Evolutionary conservation across 2,797 vertebrate species (phyloP).

Genomic region (Tangara arthus): DNA sequence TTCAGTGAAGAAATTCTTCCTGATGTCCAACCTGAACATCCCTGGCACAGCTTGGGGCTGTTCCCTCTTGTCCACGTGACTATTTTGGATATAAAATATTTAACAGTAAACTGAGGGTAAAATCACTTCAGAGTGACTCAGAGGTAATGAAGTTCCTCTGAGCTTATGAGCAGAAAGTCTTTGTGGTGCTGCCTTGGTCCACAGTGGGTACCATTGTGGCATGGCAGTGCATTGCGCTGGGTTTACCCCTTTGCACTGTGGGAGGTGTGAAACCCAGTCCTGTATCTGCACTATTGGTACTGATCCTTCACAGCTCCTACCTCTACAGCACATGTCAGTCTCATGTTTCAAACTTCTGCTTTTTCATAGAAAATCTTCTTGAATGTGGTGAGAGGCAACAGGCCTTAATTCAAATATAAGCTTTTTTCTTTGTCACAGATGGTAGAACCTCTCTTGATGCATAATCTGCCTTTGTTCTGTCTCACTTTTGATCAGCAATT

Average conservation of each 20-base stretch:
- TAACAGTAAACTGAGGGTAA: not conserved
- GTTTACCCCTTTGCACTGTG: fast-evolving
- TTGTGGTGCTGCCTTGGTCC: not conserved
- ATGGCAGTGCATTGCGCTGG: not conserved
- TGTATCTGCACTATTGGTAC: not conserved
- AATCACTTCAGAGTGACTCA: not conserved
- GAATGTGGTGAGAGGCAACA: not conserved
- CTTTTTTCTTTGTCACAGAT: not conserved
- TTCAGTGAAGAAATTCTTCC: not conserved
- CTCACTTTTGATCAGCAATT: slow-evolving; percentile 33
- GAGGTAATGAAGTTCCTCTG: not conserved
- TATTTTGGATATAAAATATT: not conserved
- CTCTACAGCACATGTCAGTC: not conserved
- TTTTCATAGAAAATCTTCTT: not conserved
- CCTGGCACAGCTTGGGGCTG: not conserved
- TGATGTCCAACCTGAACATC: not conserved
- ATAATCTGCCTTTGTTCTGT: slow-evolving; percentile 22
- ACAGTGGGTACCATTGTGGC: not conserved
- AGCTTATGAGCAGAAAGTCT: not conserved
- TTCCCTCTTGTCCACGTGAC: not conserved
- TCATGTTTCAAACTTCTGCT: not conserved
- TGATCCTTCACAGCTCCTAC: not conserved
- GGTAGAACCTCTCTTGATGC: slow-evolving; percentile 1
- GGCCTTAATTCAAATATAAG: not conserved
- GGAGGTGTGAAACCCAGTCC: not conserved